Conservation (phyloP, 2,113 vertebrate genomes). For the Mastomys natalensis region DNA sequence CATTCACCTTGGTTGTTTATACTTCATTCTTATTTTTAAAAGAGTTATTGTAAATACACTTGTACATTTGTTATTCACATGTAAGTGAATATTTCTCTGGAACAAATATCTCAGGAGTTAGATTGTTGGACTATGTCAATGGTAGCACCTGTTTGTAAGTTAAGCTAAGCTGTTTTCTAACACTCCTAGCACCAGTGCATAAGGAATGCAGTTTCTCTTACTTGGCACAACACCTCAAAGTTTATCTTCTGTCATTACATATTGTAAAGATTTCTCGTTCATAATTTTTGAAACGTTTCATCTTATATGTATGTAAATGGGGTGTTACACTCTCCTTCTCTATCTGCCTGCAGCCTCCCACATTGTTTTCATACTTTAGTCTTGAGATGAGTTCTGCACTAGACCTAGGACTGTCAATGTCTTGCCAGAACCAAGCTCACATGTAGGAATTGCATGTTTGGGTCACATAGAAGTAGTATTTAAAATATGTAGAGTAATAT, state of each 20-base stretch:
- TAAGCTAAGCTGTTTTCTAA: background rate
- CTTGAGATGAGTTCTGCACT: background rate
- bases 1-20: background rate
- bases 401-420: background rate
- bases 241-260: background rate
- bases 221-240: background rate
- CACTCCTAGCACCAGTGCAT: background rate
- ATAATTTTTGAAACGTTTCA: background rate
- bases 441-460: background rate
- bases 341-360: background rate
- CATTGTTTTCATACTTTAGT: background rate
- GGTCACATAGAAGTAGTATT: background rate
- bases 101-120: background rate
- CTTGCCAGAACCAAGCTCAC: background rate
- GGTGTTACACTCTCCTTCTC: background rate
- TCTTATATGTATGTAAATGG: background rate
- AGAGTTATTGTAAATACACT: background rate
- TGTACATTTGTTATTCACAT: background rate
- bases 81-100: background rate
- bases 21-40: background rate
- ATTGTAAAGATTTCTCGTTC: background rate
- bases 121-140: background rate
- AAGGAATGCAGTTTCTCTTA: background rate
- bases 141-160: background rate
- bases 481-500: background rate